Conservation (phyloP, 2,888 invertebrate species). For the Gymnoscelis rufifasciata region DNA sequence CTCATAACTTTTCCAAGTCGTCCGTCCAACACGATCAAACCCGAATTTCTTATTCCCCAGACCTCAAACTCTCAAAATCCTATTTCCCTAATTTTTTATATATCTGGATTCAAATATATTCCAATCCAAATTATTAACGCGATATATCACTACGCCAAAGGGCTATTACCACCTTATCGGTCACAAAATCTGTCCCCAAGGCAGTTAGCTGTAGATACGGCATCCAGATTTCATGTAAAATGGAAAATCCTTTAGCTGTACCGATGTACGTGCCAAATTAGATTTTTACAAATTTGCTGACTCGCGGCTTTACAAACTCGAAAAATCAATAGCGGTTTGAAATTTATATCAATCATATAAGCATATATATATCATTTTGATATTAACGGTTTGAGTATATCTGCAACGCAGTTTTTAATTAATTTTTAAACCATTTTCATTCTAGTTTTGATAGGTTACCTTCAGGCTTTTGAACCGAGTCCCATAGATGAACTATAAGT, state of each 20-base stretch:
- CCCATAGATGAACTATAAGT: too few relatives aligned
- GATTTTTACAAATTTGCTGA: slow-evolving; percentile 12
- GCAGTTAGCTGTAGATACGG: slow-evolving; percentile 23
- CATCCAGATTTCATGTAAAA: slow-evolving; percentile 24
- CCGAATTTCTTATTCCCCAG: not conserved
- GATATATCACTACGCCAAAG: slow-evolving; percentile 10
- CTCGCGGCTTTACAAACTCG: not conserved
- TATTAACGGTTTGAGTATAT: too few relatives aligned
- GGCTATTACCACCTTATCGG: slow-evolving; percentile 13
- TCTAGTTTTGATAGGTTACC: too few relatives aligned
- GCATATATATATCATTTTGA: too few relatives aligned
- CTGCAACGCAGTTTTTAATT: too few relatives aligned
- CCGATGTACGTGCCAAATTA: slow-evolving; percentile 20
- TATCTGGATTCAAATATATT: slow-evolving; percentile 4
- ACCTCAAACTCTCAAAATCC: not conserved
- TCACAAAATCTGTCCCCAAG: slow-evolving; percentile 17
- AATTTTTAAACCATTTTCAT: too few relatives aligned
- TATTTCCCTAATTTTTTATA: slow-evolving; percentile 3
- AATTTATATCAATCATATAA: too few relatives aligned
- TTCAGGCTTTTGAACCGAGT: too few relatives aligned
- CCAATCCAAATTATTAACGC: slow-evolving; percentile 9
- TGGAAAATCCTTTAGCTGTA: slow-evolving; percentile 16
- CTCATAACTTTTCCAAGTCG: too few relatives aligned
- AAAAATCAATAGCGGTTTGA: not conserved
- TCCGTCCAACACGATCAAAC: not conserved